phyloP scores from a whole-genome alignment of 30 jellyfish, hydroid and myxozoan species.

The Sanderia malayensis region DNA sequence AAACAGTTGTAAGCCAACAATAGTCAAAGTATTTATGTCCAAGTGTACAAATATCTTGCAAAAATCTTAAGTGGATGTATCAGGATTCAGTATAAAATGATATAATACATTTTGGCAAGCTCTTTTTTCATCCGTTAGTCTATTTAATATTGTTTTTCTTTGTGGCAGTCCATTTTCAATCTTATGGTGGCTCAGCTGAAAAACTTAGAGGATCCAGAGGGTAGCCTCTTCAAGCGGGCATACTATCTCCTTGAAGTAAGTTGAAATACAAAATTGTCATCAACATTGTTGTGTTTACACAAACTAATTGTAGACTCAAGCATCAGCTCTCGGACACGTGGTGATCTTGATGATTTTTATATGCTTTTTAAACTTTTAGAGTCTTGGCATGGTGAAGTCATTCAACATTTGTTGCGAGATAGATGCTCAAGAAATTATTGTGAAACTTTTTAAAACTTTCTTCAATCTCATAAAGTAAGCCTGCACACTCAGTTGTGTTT shows the following conservation, averaged over 20 bases:
- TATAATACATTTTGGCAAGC: background rate
- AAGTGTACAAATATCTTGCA: background rate
- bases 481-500: background rate
- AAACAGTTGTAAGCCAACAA: background rate
- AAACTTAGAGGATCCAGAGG: conserved; percentile 66
- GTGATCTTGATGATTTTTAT: background rate
- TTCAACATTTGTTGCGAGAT: conserved; percentile 85
- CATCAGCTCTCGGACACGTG: background rate
- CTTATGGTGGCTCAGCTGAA: conserved; percentile 65
- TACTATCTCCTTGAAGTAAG: conserved; percentile 84
- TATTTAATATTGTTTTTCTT: background rate
- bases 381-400: conserved; percentile 81
- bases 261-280: too few relatives aligned
- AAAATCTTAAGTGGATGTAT: background rate
- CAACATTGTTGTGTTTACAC: too few relatives aligned
- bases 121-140: background rate
- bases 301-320: background rate
- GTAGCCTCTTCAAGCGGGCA: conserved; percentile 63
- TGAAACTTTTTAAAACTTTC: conserved; percentile 59
- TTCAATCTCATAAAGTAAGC: conserved; percentile 77
- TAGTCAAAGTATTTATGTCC: background rate
- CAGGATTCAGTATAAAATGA: background rate
- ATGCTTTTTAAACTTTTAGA: conserved; percentile 27
- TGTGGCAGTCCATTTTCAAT: conserved; percentile 62
- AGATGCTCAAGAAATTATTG: conserved; percentile 72